Evolutionary conservation across 2,888 invertebrate genomes (phyloP).

Genomic region (Elaeidobius kamerunicus): DNA sequence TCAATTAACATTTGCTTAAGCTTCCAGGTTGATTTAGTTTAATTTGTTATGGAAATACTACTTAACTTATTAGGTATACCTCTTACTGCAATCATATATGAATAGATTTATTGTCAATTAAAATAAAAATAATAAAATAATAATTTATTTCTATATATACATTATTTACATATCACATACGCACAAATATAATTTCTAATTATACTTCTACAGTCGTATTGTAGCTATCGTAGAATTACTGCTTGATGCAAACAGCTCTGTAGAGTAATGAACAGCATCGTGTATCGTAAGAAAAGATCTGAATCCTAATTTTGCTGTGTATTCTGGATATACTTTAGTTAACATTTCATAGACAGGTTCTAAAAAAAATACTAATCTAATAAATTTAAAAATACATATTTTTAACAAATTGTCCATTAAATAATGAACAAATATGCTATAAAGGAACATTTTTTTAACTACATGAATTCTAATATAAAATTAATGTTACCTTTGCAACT

Average conservation of each 20-base stretch:
- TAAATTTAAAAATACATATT: neutral
- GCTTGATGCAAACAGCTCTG: constrained; percentile 29
- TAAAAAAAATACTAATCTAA: constrained; percentile 43
- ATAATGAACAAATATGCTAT: too few species aligned
- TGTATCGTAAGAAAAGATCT: constrained; percentile 61
- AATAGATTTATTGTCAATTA: too few species aligned
- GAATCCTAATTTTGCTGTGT: constrained; percentile 53
- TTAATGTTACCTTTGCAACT: constrained; percentile 39
- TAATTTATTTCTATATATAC: too few species aligned
- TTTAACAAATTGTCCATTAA: too few species aligned
- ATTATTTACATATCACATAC: neutral
- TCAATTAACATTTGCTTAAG: too few species aligned
- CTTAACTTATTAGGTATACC: too few species aligned
- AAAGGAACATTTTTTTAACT: too few species aligned
- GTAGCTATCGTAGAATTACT: constrained; percentile 31
- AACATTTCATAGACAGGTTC: constrained; percentile 65
- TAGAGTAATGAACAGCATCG: constrained; percentile 61
- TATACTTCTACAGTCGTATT: constrained; percentile 14
- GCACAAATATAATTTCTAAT: neutral
- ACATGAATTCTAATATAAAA: neutral
- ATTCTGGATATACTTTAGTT: constrained; percentile 56
- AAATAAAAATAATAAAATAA: too few species aligned
- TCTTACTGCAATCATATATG: too few species aligned
- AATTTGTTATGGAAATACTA: too few species aligned
- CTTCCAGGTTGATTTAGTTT: too few species aligned